Evolutionary conservation across 2,797 vertebrate species (phyloP), one percentile per base, ranked within the genome.

Genomic region (Sebastes glaucus): DNA sequence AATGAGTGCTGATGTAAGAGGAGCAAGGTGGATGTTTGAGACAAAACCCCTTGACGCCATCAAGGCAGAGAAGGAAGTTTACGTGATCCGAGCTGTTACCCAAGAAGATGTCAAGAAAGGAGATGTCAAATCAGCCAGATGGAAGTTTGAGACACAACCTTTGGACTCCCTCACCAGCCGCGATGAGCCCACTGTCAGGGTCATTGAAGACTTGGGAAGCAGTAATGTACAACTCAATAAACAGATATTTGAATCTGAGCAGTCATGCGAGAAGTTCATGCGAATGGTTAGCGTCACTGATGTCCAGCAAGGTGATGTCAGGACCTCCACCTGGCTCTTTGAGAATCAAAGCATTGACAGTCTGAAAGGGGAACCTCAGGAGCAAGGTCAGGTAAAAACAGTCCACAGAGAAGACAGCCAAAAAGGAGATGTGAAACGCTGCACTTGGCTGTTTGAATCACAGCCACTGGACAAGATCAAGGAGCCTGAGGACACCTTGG

Each of bases 321-420:
- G 97, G 79, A 98, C 97, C 11, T 98, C 97, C 68, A 97, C 97
- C 2, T 98, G 97, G 97, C 97, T 98, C 72, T 98, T 98, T 94
- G 97, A 98, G 92, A 97, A 97, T 90, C 96, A 97, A 33, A 93
- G 94, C 1, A 95, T 97, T 18, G 96, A 97, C 84, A 95, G 96
- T 67, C 88, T 98, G 49, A 96, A 96, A 0, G 97, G 97, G 20
- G 96, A 96, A 0, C 85, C 95, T 1, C 89, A 96, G 71, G 96
- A 96, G 56, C 83, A 94, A 68, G 74, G 88, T 1, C 81, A 83
- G 6, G 90, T 97, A 32, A 95, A 95, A 79, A 97, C 96, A 5
- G 97, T 98, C 76, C 96, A 97, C 89, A 96, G 97, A 82, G 96
- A 98, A 85, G 97, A 98, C 85, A 96, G 93, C 74, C 95, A 96